Conservation (phyloP, 2,113 vertebrate genomes). For the Gnathonemus longibarbis region DNA sequence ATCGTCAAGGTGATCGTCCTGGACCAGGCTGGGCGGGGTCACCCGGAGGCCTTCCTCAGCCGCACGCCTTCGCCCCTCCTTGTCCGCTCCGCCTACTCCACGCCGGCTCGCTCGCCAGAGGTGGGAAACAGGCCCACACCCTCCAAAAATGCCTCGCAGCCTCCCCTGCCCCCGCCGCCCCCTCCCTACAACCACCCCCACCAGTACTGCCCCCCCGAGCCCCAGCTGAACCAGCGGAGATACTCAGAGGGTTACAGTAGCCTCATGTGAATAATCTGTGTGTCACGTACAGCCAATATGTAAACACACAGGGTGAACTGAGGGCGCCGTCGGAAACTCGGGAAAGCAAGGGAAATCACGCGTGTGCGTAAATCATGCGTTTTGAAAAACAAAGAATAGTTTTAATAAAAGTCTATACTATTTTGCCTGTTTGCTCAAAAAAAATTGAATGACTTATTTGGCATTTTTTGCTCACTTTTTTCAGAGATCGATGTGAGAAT, state of each 20-base stretch:
- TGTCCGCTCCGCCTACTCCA: conserved; percentile 73
- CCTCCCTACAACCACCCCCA: conserved; percentile 63
- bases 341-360: conserved; percentile 28
- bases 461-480: not conserved
- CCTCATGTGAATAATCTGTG: conserved; percentile 70
- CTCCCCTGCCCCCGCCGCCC: conserved; percentile 83
- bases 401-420: conserved; percentile 63
- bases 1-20: conserved; percentile 98
- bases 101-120: conserved; percentile 62
- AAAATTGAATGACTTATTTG: not conserved
- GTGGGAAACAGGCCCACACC: conserved; percentile 53
- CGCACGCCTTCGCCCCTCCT: conserved; percentile 81
- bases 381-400: conserved; percentile 63
- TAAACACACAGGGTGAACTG: conserved; percentile 56
- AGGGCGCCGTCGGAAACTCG: conserved; percentile 13
- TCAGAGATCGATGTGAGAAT: not conserved
- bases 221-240: conserved; percentile 78
- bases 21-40: conserved; percentile 82
- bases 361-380: conserved; percentile 54
- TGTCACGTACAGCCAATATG: conserved; percentile 46
- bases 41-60: conserved; percentile 83
- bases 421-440: conserved; percentile 37
- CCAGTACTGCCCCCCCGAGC: conserved; percentile 84
- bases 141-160: conserved; percentile 71
- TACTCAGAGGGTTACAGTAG: conserved; percentile 86